Base-by-base conservation (phyloP, 2,888 invertebrate species). In the Trypoxylon attenuatum region DNA sequence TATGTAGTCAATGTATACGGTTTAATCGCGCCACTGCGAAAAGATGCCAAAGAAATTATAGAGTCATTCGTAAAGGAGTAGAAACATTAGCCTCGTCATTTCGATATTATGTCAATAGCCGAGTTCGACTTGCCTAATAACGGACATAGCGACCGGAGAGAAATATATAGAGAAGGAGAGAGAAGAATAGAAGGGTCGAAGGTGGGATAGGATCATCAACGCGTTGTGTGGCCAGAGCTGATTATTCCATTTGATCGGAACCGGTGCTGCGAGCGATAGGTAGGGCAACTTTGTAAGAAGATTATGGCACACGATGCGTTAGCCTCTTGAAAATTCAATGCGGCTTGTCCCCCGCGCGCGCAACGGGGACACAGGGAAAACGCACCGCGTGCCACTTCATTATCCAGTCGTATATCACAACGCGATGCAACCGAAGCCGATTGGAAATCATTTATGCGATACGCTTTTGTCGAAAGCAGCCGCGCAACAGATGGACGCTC, bases 241-340 rank as follows among this genome's bases (percentile, higher is more conserved):
- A 57, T 61, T 57, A 61, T 54, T 61, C 61, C 50, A 50, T 61
- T 61, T 45, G 61, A 46, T 38, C 42, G n/a, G 33, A 54, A 33
- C 29, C 43, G 25, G 56, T 45, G 46, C 29, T 19, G 56, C 57
- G 4, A n/a, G 10, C 19, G 42, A n/a, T 6, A 16, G 3, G 43
- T 13, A 43, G 19, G 5, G 3, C 22, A 10, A 22, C 43, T 10
- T 5, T n/a, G 2, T 43, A 43, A 43, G 43, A 43, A 43, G 43
- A 43, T 43, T 43, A 43, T 13, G 23, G 21, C 13, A 13, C 22
- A n/a, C 38, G n/a, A 15, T n/a, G 43, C 19, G 21, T 22, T 43
- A 3, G 21, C 43, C 10, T n/a, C n/a, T n/a, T 15, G 33, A 13
- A 33, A 33, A 33, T 33, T 10, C 13, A 33, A 33, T 33, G 5